A percentile compares a stretch with the other conserved stretches of the same genome.
Evolutionary conservation across 2,888 invertebrate species (phyloP).

Genomic region (Pseudococcus longispinus): DNA sequence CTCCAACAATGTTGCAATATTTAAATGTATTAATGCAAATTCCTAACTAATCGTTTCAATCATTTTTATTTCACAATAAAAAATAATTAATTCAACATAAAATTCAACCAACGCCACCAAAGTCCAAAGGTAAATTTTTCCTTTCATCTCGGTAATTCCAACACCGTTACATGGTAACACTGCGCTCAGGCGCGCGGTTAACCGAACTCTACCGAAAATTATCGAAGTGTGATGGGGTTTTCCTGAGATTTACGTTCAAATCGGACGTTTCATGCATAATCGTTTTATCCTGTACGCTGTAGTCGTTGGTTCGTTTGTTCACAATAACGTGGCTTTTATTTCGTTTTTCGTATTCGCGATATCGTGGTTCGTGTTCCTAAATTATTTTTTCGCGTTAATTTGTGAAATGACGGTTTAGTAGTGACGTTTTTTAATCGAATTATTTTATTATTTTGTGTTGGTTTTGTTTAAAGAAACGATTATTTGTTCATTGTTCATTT

Average conservation of each 20-base stretch:
- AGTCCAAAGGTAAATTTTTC: background rate
- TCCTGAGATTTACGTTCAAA: conserved; percentile 9
- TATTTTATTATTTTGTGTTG: background rate
- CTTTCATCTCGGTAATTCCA: background rate
- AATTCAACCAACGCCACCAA: no score
- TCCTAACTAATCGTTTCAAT: no score
- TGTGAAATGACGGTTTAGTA: background rate
- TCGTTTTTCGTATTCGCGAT: conserved; percentile 2
- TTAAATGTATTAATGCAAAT: no score
- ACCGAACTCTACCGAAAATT: background rate
- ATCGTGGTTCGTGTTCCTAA: background rate
- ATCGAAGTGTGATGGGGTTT: conserved; percentile 17
- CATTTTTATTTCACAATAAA: no score
- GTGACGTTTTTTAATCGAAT: background rate
- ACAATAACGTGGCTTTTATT: background rate
- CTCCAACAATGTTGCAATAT: no score
- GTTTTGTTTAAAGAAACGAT: background rate
- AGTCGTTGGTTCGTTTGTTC: background rate
- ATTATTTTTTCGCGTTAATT: conserved; percentile 10
- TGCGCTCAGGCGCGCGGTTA: background rate
- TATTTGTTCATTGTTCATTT: background rate
- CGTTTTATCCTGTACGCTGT: background rate
- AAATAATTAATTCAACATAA: no score
- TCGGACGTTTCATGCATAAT: background rate
- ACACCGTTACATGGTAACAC: background rate